These are phyloP conservation scores for Apoderus coryli DNA, from an alignment of 2,888 invertebrate species.

Conservation along the genomic window DNA sequence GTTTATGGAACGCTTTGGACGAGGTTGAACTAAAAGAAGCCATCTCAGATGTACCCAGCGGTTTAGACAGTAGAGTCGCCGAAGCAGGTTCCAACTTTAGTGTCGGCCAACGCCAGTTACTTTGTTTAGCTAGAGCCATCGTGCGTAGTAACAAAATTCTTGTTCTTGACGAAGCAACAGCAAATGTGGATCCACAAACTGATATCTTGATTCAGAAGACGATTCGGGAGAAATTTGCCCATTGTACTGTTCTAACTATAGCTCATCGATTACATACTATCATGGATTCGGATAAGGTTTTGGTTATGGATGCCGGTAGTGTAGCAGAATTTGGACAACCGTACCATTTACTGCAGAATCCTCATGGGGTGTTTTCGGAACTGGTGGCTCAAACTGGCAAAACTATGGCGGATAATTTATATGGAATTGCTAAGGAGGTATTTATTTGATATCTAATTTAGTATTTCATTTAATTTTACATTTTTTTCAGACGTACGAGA, in stretches of 20 bases:
- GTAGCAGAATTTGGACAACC: conserved; percentile 65
- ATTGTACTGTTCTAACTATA: conserved; percentile 66
- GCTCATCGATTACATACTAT: conserved; percentile 71
- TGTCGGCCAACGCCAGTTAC: conserved; percentile 43
- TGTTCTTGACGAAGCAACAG: conserved; percentile 53
- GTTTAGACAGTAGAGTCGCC: conserved; percentile 31
- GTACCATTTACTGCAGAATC: conserved; percentile 39
- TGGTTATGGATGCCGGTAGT: conserved; percentile 66
- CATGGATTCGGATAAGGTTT: conserved; percentile 66
- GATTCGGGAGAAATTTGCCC: conserved; percentile 54
- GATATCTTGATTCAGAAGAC: conserved; percentile 63
- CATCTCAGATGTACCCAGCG: conserved; percentile 30
- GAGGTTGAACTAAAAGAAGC: conserved; percentile 60
- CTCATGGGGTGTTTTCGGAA: conserved; percentile 38
- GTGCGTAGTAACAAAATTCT: conserved; percentile 28
- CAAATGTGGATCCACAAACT: conserved; percentile 63
- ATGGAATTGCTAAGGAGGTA: conserved; percentile 36
- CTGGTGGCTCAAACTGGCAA: conserved; percentile 57
- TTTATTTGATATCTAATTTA: not conserved
- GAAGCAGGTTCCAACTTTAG: conserved; percentile 41
- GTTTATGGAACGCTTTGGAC: conserved; percentile 67
- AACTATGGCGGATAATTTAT: conserved; percentile 46
- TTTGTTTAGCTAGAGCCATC: conserved; percentile 49
- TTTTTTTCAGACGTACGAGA: too few species aligned
- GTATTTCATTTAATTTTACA: conserved; percentile 5